phyloP scores from a whole-genome alignment of 2,888 invertebrate species.

The Buathra laborator region DNA sequence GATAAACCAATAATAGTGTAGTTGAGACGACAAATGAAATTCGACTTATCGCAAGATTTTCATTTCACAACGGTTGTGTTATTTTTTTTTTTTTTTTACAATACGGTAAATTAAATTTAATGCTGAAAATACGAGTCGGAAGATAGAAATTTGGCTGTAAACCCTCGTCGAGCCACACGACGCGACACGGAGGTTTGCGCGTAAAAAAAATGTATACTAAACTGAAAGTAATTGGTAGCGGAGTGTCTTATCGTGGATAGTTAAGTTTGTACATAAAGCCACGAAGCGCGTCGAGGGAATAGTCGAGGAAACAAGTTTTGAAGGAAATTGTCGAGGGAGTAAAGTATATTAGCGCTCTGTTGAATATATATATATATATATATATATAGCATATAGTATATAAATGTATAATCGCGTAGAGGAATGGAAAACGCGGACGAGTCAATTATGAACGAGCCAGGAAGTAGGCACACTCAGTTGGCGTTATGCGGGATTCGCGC shows the following conservation, averaged over 20 bases:
- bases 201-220: not conserved
- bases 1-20: too few species aligned
- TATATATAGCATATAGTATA: not conserved
- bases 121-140: not conserved
- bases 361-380: not conserved
- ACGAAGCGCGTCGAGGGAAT: not conserved
- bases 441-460: constrained; percentile 62
- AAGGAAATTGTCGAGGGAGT: constrained; percentile 50
- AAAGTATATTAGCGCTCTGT: constrained; percentile 50
- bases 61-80: too few species aligned
- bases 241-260: constrained; percentile 35
- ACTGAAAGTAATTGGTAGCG: constrained; percentile 40
- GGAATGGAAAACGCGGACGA: constrained; percentile 52
- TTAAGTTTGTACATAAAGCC: not conserved
- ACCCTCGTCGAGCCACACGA: not conserved
- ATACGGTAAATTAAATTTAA: too few species aligned
- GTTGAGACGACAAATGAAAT: too few species aligned
- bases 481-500: constrained; percentile 32
- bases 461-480: constrained; percentile 51
- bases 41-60: too few species aligned
- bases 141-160: not conserved
- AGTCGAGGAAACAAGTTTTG: constrained; percentile 38
- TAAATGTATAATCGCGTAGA: constrained; percentile 27
- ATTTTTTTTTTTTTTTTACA: too few species aligned
- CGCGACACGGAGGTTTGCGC: not conserved